A percentile compares a stretch with the other conserved stretches of the same genome.
These are phyloP conservation scores for Eurystomus gularis DNA, from an alignment of 2,113 vertebrate genomes.

Conservation along the genomic window DNA sequence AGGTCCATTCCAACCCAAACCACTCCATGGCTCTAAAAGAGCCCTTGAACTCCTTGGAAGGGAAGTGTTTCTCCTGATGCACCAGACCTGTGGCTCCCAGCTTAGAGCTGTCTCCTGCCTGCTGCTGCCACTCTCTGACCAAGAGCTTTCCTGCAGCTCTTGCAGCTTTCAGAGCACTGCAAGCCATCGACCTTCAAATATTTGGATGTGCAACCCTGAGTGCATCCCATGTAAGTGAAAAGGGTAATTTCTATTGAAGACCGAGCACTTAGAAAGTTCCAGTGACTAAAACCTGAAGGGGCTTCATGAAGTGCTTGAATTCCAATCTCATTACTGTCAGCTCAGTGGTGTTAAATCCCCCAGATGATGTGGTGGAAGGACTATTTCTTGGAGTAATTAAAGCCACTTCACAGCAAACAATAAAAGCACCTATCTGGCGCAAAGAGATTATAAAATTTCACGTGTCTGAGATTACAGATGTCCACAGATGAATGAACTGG, in stretches of 20 bases:
- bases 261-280: background rate
- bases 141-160: background rate
- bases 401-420: background rate
- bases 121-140: background rate
- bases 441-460: background rate
- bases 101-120: background rate
- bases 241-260: background rate
- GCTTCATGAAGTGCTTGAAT: background rate
- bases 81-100: background rate
- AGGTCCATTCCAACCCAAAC: background rate
- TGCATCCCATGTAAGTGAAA: background rate
- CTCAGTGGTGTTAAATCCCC: background rate
- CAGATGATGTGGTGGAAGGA: fast-evolving
- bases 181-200: no score
- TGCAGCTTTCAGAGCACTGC: fast-evolving
- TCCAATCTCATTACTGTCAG: background rate
- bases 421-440: background rate
- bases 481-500: background rate
- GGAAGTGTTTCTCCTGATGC: fast-evolving
- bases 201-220: fast-evolving
- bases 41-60: fast-evolving
- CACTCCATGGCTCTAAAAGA: fast-evolving
- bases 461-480: fast-evolving
- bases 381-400: background rate
- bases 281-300: background rate